These are phyloP conservation scores for Heptranchias perlo DNA, from an alignment of 2,113 vertebrate species.

Conservation along the genomic window DNA sequence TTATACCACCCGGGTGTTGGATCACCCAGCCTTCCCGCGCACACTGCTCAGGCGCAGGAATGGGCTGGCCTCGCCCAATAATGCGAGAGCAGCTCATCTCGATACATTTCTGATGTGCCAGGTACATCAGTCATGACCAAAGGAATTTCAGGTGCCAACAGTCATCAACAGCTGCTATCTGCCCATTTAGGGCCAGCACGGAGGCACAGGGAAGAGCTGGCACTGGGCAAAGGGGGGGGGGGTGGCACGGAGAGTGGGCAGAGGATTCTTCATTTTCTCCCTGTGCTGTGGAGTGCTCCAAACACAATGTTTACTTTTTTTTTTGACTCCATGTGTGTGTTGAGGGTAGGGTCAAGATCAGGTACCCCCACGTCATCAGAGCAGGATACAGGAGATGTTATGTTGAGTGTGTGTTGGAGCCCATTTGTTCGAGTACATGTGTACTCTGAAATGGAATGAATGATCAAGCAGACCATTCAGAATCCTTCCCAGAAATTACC, in stretches of 20 bases:
- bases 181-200: background rate
- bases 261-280: background rate
- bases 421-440: too few relatives aligned
- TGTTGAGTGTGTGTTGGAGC: background rate
- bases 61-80: background rate
- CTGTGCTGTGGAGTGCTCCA: background rate
- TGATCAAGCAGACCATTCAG: background rate
- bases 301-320: background rate
- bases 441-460: background rate
- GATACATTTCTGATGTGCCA: background rate
- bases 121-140: background rate
- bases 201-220: background rate
- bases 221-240: background rate
- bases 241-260: background rate
- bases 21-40: background rate
- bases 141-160: background rate
- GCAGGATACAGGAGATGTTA: background rate
- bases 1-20: background rate
- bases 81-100: background rate
- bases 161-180: background rate
- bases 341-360: background rate
- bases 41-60: background rate
- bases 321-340: too few relatives aligned
- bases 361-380: background rate
- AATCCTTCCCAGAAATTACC: background rate